Percentiles rank a stretch among this genome's conserved stretches.
Conservation (phyloP, 1,140 invertebrate genomes). For the Neelides sp. region DNA sequence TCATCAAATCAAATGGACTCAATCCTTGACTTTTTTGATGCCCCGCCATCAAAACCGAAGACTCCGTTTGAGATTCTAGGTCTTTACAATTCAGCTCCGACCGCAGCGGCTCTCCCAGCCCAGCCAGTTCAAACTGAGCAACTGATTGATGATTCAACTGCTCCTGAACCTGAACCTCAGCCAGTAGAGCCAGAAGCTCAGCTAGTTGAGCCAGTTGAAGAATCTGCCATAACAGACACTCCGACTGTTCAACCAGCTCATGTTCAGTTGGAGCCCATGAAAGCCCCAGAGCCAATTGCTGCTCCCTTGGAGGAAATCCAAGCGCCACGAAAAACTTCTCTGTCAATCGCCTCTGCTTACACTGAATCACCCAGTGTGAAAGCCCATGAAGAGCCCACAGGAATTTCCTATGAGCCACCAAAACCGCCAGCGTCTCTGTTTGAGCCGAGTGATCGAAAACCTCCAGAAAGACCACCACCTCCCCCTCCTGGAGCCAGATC, state of each 20-base stretch:
- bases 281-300: conserved; percentile 10
- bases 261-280: background rate
- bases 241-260: conserved; percentile 12
- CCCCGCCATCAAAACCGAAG: conserved; percentile 11
- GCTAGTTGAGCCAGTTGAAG: background rate
- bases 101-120: background rate
- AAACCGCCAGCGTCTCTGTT: conserved; percentile 3
- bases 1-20: conserved; percentile 16
- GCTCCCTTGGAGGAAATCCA: background rate
- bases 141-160: background rate
- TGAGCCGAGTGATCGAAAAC: too few species aligned
- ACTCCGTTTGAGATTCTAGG: conserved; percentile 22
- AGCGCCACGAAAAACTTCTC: conserved; percentile 1
- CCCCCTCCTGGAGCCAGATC: conserved; percentile 2
- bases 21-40: conserved; percentile 24
- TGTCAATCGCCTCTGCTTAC: background rate
- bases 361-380: background rate
- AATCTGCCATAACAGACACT: background rate
- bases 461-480: conserved; percentile 30
- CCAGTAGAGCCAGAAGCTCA: conserved; percentile 7
- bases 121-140: background rate
- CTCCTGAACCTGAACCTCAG: background rate
- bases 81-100: conserved; percentile 19
- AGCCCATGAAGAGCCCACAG: conserved; percentile 15
- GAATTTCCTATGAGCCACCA: conserved; percentile 15